Conservation (phyloP, 2,888 invertebrate species). For the Bursaphelenchus okinawaensis region DNA sequence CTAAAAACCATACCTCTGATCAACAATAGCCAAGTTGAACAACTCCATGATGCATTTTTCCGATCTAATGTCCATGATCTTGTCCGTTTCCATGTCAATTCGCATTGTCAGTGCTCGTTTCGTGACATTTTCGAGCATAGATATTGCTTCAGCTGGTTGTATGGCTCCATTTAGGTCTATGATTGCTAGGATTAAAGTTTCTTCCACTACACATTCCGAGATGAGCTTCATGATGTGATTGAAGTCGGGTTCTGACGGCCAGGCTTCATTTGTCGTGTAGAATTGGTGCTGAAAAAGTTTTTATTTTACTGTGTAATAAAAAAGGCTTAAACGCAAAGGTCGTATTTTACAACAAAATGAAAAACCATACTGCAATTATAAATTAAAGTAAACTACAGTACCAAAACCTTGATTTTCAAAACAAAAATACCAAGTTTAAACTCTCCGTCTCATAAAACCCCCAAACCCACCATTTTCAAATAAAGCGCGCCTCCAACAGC, state of each 20-base stretch:
- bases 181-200: background rate
- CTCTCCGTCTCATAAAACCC: background rate
- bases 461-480: background rate
- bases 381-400: too few species aligned
- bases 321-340: background rate
- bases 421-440: background rate
- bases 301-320: background rate
- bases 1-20: too few species aligned
- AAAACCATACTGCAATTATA: too few species aligned
- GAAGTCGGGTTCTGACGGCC: conserved; percentile 18
- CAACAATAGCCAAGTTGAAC: background rate
- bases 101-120: conserved; percentile 5
- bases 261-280: conserved; percentile 11
- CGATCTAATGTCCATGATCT: background rate
- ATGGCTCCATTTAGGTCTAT: conserved; percentile 1
- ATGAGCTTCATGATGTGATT: conserved; percentile 12
- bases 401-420: too few species aligned
- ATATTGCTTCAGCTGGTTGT: conserved; percentile 2
- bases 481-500: background rate
- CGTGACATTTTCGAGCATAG: conserved; percentile 12
- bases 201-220: conserved; percentile 19
- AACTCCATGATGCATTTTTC: background rate
- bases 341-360: too few species aligned
- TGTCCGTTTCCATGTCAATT: background rate
- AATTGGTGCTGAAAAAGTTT: background rate